Evolutionary conservation across 2,888 invertebrate genomes (phyloP).

Genomic region (Bellardia pandia): DNA sequence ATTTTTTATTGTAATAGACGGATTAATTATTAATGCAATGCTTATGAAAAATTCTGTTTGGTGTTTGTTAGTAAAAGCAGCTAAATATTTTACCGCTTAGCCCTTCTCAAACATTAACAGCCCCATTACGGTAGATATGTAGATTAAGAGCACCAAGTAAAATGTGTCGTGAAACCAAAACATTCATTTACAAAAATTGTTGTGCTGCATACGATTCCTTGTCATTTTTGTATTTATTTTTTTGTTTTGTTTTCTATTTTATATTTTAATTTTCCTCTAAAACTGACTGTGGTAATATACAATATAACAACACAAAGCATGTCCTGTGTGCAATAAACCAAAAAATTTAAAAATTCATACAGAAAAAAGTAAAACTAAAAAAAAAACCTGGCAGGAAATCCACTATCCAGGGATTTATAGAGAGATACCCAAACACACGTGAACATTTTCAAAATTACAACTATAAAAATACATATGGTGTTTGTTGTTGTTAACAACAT

Average conservation of each 20-base stretch:
- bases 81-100: neutral
- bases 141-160: slow-evolving; percentile 40
- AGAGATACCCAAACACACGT: slow-evolving; percentile 8
- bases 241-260: slow-evolving; percentile 9
- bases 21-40: slow-evolving; percentile 71
- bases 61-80: slow-evolving; percentile 9
- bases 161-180: slow-evolving; percentile 70
- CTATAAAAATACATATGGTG: neutral
- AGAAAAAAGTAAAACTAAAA: neutral
- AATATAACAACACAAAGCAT: slow-evolving; percentile 65
- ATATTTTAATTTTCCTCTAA: slow-evolving; percentile 68
- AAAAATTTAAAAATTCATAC: slow-evolving; percentile 9
- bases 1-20: slow-evolving; percentile 13
- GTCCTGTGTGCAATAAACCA: slow-evolving; percentile 66
- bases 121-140: neutral
- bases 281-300: slow-evolving; percentile 52
- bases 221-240: neutral
- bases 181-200: slow-evolving; percentile 72
- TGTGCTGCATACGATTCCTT: slow-evolving; percentile 50
- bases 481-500: slow-evolving; percentile 61
- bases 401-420: slow-evolving; percentile 11
- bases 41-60: slow-evolving; percentile 64
- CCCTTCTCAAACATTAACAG: neutral
- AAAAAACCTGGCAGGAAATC: slow-evolving; percentile 58
- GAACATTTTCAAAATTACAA: neutral